Base-by-base conservation (phyloP, 2,113 vertebrate species). In the Gila orcuttii region DNA sequence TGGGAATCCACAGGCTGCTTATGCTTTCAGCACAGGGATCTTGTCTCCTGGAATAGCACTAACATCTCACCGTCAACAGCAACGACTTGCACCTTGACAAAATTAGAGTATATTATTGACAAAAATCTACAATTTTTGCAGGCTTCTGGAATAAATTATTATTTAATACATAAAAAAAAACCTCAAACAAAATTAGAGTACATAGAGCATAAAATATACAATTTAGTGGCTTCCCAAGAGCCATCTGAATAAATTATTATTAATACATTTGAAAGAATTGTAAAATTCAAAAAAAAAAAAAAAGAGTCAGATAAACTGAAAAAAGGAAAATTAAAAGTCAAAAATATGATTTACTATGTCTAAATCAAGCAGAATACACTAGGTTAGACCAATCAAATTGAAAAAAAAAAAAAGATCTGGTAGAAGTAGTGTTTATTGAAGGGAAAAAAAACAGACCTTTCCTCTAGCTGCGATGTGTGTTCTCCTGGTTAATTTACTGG, bases 381-480 rank as follows among this genome's bases (percentile, higher is more conserved):
- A 62, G n/a, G 60, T 13, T 28, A 64, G 60, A 64, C 11, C 25
- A 2, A 64, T 39, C 17, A 9, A 42, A 42, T 33, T 28, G 28
- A 28, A 28, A 28, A 28, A 28, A 28, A 28, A 28, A 28, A 28
- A 28, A 28, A 28, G 28, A 28, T 33, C 42, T 42, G 42, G 42
- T 42, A 9, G 42, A 42, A 42, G 42, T 42, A 42, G 39, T 42
- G 39, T 42, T 42, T 42, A 60, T 39, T 11, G 33, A 71, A 23
- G 8, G 66, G 19, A 3, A 42, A 66, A 66, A 75, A 60, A 59
- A 83, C 79, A 88, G 52, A 88, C 84, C 84, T 88, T 52, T 57
- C 4, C 33, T 12, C 23, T 45, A 52, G 82, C 15, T n/a, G 57
- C 33, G 47, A 36, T 85, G 19, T 23, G 1, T 2, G 3, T 11